A percentile compares a stretch with the other conserved stretches of the same genome.
phyloP scores from a whole-genome alignment of 1,140 invertebrate genomes.

The Oryctes rhinoceros region DNA sequence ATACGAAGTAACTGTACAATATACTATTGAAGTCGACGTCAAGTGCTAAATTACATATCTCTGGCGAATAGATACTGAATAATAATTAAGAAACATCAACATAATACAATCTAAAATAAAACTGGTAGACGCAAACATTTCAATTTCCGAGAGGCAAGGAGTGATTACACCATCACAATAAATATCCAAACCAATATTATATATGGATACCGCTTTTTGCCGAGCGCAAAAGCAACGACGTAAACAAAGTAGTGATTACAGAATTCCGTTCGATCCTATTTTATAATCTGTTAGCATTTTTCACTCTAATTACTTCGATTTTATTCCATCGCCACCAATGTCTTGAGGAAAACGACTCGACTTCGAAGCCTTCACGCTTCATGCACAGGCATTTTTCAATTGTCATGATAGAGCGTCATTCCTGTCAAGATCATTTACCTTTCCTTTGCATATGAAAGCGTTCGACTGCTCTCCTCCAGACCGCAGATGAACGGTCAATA shows the following conservation, averaged over 20 bases:
- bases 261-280: background rate
- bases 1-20: too few relatives aligned
- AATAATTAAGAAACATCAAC: background rate
- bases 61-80: background rate
- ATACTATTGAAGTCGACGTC: background rate
- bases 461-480: slow-evolving; percentile 23
- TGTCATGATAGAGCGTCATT: slow-evolving; percentile 42
- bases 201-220: background rate
- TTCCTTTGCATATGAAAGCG: slow-evolving; percentile 35
- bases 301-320: background rate
- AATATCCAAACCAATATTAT: background rate
- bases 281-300: background rate
- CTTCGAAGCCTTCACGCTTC: slow-evolving; percentile 30
- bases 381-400: slow-evolving; percentile 42
- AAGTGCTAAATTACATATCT: slow-evolving; percentile 8
- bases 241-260: background rate
- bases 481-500: slow-evolving; percentile 30
- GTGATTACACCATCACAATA: background rate
- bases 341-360: slow-evolving; percentile 26
- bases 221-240: background rate
- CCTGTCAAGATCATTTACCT: slow-evolving; percentile 42
- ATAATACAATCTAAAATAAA: background rate
- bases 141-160: background rate
- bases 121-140: background rate
- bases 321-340: background rate